Percentiles rank a stretch among this genome's conserved stretches.
phyloP scores from a whole-genome alignment of 2,797 vertebrate genomes.

The Halcyon badia region DNA sequence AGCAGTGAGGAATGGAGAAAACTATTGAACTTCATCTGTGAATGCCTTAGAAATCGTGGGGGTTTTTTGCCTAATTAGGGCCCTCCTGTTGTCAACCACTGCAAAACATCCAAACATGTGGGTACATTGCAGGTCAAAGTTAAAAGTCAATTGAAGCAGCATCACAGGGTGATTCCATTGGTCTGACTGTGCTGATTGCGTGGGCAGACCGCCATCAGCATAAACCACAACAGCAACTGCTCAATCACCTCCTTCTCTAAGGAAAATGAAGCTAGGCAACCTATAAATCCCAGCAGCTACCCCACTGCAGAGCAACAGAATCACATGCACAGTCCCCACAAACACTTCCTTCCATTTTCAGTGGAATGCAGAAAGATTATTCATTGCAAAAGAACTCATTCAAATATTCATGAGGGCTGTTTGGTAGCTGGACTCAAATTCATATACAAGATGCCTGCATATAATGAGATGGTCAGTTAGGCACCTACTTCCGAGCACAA shows the following conservation, averaged over 20 bases:
- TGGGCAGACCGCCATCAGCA: not conserved
- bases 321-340: not conserved
- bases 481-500: constrained; percentile 1
- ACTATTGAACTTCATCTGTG: not conserved
- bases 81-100: not conserved
- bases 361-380: not conserved
- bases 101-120: not conserved
- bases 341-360: not conserved
- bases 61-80: not conserved
- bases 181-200: not conserved
- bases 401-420: not conserved
- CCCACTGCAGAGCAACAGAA: not conserved
- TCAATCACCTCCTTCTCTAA: constrained; percentile 16
- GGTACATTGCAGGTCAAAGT: not conserved
- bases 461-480: not conserved
- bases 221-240: not conserved
- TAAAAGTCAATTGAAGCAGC: not conserved
- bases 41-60: not conserved
- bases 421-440: not conserved
- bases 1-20: not conserved
- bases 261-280: not conserved
- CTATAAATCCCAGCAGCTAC: not conserved
- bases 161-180: not conserved
- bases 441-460: not conserved
- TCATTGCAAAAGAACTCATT: not conserved